Evolutionary conservation across 2,113 vertebrate genomes (phyloP).

Genomic region (Platanista minor): DNA sequence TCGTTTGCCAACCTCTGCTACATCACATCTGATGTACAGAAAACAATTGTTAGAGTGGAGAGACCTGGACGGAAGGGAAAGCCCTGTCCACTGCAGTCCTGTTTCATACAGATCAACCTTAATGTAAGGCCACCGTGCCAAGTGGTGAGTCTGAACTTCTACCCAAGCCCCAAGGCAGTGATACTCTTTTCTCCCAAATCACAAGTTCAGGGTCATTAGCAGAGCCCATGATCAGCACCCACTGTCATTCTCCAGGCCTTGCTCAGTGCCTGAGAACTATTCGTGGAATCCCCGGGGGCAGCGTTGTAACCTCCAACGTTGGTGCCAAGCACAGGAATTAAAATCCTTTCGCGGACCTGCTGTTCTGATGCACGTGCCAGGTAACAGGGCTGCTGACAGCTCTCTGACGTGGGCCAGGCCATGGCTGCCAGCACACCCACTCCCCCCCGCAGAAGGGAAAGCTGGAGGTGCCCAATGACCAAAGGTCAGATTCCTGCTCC

Average conservation of each 20-base stretch:
- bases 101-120: neutral
- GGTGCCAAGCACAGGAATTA: neutral
- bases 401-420: neutral
- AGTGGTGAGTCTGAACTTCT: neutral
- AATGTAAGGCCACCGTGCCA: neutral
- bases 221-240: neutral
- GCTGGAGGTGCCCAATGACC: neutral
- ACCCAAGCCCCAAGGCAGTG: neutral
- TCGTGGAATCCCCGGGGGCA: neutral
- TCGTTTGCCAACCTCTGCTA: neutral
- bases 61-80: neutral
- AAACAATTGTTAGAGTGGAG: neutral
- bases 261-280: neutral
- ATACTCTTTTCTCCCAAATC: neutral
- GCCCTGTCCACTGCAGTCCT: neutral
- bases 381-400: neutral
- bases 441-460: neutral
- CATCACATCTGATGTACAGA: neutral
- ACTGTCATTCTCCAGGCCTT: neutral
- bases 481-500: conserved; percentile 48
- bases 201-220: neutral
- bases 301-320: neutral
- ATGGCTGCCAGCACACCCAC: neutral
- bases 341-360: neutral
- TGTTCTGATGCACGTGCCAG: neutral